phyloP scores from a whole-genome alignment of 2,113 vertebrate genomes.

The Gavia stellata region DNA sequence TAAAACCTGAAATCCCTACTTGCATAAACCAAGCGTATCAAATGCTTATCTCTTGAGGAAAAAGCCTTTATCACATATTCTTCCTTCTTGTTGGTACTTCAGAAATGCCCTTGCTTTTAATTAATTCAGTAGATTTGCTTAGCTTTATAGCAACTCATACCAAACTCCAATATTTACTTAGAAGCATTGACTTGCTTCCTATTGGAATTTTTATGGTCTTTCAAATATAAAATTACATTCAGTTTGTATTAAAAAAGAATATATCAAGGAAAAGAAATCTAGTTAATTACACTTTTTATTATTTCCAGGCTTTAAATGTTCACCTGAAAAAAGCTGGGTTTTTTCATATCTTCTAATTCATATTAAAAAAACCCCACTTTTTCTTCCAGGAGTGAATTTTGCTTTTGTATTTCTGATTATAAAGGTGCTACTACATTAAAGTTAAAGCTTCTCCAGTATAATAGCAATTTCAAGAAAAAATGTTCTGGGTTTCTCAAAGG shows the following conservation, averaged over 20 bases:
- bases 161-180: background rate
- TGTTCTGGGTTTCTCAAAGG: background rate
- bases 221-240: background rate
- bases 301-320: background rate
- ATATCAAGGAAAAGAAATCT: background rate
- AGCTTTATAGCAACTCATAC: background rate
- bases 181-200: background rate
- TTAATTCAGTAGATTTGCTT: background rate
- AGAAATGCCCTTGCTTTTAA: background rate
- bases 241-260: background rate
- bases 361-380: background rate
- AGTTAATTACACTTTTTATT: background rate
- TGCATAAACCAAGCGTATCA: background rate
- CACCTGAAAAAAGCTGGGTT: background rate
- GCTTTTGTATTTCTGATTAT: background rate
- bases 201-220: background rate
- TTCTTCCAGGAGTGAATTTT: background rate
- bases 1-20: constrained; percentile 23
- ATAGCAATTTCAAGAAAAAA: background rate
- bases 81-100: background rate
- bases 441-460: background rate
- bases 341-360: background rate
- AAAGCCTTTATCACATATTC: background rate
- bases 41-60: background rate
- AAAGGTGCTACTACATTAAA: background rate